These are phyloP conservation scores for Paracentrotus lividus DNA, from an alignment of 53 echinoderm and acorn worm species.

Conservation along the genomic window DNA sequence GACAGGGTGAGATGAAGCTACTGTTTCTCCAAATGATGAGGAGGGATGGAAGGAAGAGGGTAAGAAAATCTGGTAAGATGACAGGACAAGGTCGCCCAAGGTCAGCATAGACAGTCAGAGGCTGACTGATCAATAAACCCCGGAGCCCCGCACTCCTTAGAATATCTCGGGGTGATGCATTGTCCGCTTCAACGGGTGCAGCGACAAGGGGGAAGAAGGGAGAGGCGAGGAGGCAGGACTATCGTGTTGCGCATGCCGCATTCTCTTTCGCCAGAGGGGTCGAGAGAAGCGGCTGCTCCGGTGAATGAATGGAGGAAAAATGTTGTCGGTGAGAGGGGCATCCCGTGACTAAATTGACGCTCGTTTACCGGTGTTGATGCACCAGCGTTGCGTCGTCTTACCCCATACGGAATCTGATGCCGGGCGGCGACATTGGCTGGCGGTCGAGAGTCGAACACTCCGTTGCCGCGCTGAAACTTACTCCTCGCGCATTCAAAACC, in stretches of 20 bases:
- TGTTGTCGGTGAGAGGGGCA: slow-evolving; percentile 49
- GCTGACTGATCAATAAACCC: slow-evolving; percentile 62
- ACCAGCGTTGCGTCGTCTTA: slow-evolving; percentile 53
- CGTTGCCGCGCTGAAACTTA: slow-evolving; percentile 6
- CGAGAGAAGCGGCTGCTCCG: slow-evolving; percentile 34
- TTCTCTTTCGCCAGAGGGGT: slow-evolving; percentile 46
- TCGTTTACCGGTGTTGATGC: slow-evolving; percentile 65
- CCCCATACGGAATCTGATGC: slow-evolving; percentile 50
- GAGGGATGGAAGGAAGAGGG: not conserved
- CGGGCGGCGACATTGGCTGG: slow-evolving; percentile 59
- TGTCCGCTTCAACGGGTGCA: slow-evolving; percentile 57
- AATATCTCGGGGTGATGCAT: slow-evolving; percentile 66
- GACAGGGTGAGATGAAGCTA: slow-evolving; percentile 38
- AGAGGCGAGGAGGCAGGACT: slow-evolving; percentile 50
- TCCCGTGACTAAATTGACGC: slow-evolving; percentile 68
- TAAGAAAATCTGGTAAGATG: slow-evolving; percentile 67
- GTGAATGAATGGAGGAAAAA: slow-evolving; percentile 63
- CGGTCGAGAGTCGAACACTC: slow-evolving; percentile 27
- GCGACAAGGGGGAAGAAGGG: slow-evolving; percentile 61
- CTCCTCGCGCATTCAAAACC: slow-evolving; percentile 15
- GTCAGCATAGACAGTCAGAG: slow-evolving; percentile 47
- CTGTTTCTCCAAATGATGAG: slow-evolving; percentile 10
- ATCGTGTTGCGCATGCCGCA: slow-evolving; percentile 63
- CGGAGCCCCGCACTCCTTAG: slow-evolving; percentile 47
- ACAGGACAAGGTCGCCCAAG: slow-evolving; percentile 40